Evolutionary conservation across 2,113 vertebrate species (phyloP), one percentile per base, ranked within the genome.

Genomic region (Clupea harengus): DNA sequence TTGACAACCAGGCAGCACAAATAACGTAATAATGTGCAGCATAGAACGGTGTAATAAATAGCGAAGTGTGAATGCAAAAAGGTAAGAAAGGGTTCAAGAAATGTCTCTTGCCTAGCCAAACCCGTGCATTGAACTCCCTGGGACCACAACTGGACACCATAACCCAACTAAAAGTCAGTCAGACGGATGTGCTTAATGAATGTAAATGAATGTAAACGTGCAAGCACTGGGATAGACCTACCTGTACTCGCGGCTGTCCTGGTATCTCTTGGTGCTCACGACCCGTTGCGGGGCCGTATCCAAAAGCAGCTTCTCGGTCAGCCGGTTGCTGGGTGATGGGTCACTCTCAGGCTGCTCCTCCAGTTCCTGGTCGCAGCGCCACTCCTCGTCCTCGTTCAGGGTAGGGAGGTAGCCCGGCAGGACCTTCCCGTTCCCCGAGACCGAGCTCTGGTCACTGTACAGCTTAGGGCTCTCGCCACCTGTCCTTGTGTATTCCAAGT

Each of bases 381-480:
- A 98, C 83, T 99, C 97, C 93, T 98, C 97, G 0, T 97, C 96
- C 89, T 99, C 98, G 0, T 96, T 97, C 88, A 99, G 89, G 52
- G 97, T 98, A 0, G 97, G 97, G 90, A 99, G 93, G 91, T 97
- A 98, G 46, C 96, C 96, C 0, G 96, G 92, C 0, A 96, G 87
- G 17, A 95, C 95, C 91, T 96, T 97, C 78, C 96, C 96, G 0
- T 95, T 95, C 83, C 96, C 97, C 0, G 97, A 96, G 64, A 95
- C 94, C 0, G 96, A 95, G 94, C 96, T 97, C 4, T 96, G 97
- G 90, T 98, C 96, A 0, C 95, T 95, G 86, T 93, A 95, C 86
- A 94, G 94, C 93, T 99, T 97, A 0, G 98, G 98, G 93, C 98
- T 99, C 93, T 99, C 98, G 2, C 96, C 96, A 39, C 97, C 98